Conservation (phyloP, 2,797 vertebrate genomes). For the Sebastes jordani region DNA sequence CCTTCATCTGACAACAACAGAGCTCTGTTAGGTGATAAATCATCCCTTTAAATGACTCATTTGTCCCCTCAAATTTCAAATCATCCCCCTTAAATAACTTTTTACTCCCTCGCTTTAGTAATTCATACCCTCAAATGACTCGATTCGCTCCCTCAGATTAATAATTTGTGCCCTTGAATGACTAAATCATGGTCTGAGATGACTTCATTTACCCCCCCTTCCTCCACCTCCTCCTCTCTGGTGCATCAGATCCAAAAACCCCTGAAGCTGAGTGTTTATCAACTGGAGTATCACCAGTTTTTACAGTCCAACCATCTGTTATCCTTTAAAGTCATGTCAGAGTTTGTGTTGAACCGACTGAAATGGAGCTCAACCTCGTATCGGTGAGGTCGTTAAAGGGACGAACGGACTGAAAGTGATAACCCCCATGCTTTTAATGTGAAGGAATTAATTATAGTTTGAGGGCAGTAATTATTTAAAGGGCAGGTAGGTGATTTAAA, state of each 20-base stretch:
- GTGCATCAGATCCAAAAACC: neutral
- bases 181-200: slow-evolving; percentile 8
- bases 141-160: neutral
- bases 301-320: too few species aligned
- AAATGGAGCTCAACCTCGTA: too few species aligned
- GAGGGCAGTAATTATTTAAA: neutral
- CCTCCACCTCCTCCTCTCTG: too few species aligned
- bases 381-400: too few species aligned
- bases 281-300: neutral
- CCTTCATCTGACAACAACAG: too few species aligned
- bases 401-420: too few species aligned
- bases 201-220: neutral
- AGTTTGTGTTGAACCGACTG: too few species aligned
- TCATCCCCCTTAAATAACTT: slow-evolving; percentile 17
- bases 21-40: neutral
- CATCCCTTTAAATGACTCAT: neutral
- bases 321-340: too few species aligned
- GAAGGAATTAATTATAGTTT: neutral
- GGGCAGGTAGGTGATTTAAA: neutral
- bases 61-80: slow-evolving; percentile 2
- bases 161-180: slow-evolving; percentile 9
- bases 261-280: too few species aligned
- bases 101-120: slow-evolving; percentile 1
- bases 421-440: neutral
- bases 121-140: slow-evolving; percentile 3